Evolutionary conservation across 1,140 invertebrate genomes (phyloP).

Genomic region (Sycophila sp.): DNA sequence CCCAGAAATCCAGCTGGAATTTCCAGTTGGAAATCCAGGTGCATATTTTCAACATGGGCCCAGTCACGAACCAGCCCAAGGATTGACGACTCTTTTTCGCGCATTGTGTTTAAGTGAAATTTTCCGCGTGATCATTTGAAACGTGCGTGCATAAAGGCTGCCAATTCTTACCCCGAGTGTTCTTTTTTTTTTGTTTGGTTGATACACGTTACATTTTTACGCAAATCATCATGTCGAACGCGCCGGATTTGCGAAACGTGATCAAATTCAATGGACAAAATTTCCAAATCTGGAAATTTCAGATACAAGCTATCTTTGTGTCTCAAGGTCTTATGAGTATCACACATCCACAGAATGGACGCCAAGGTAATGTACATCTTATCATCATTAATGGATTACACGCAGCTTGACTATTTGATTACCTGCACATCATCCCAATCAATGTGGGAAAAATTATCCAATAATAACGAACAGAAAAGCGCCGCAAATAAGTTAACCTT

Average conservation of each 20-base stretch:
- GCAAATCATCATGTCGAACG: background rate
- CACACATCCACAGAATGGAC: background rate
- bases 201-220: background rate
- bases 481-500: conserved; percentile 34
- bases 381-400: conserved; percentile 2
- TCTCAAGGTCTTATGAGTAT: conserved; percentile 28
- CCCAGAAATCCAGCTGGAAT: too few relatives aligned
- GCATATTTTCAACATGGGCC: too few relatives aligned
- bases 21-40: too few relatives aligned
- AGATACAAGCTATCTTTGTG: conserved; percentile 35
- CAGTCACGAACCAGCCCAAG: too few relatives aligned
- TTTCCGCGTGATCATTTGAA: too few relatives aligned
- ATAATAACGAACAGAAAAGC: conserved; percentile 36
- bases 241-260: conserved; percentile 22
- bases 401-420: conserved; percentile 20
- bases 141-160: too few relatives aligned
- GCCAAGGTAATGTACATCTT: conserved; percentile 20
- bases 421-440: conserved; percentile 22
- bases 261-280: conserved; percentile 45
- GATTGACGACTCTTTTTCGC: too few relatives aligned
- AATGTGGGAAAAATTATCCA: conserved; percentile 39
- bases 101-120: too few relatives aligned
- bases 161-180: too few relatives aligned
- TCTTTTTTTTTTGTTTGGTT: too few relatives aligned
- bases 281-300: conserved; percentile 55